Base-by-base conservation (phyloP, 2,113 vertebrate species). In the Tenebrosternarchus preto region DNA sequence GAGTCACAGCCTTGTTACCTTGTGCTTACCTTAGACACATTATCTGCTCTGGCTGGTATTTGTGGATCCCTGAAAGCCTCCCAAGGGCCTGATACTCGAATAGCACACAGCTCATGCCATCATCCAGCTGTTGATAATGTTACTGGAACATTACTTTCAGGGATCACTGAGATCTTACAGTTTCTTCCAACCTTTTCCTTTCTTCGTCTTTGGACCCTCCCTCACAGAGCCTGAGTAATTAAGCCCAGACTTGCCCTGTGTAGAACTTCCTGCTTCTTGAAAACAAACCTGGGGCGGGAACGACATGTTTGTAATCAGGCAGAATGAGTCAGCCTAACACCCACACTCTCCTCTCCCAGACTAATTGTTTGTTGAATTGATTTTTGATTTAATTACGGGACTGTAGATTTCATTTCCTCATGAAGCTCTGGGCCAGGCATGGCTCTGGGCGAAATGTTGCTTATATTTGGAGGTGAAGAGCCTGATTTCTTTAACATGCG, bases 331-430 rank as follows among this genome's bases (percentile, higher is more conserved):
- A 20, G 72, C 77, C 76, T 79, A 63, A 83, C 79, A 67, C 82
- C 81, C 85, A 88, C 83, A 76, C 69, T 46, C 33, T 79, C 82
- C 76, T 83, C 46, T 29, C 81, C 69, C 19, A 86, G 88, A 78
- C 86, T 86, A 89, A 88, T 89, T 87, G 86, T 87, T 89, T 90
- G 76, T 85, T 66, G 69, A 85, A 90, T 86, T 86, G 78, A 88
- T 87, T 89, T 88, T 82, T 91, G 86, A 90, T 91, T 90, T 88
- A 91, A 91, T 92, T 88, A 86, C 81, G 84, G 82, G 78, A 86
- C 76, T 83, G 83, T 79, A 73, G 83, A 90, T 88, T 89, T 80
- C 85, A 87, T 83, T 88, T 82, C 86, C 84, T 87, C 78, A 73
- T 80, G 68, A 87, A 89, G 77, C 81, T 76, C 80, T 61, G 59